These are phyloP conservation scores for Paramormyrops hopkinsi DNA, from an alignment of 2,797 vertebrate genomes.

Conservation along the genomic window DNA sequence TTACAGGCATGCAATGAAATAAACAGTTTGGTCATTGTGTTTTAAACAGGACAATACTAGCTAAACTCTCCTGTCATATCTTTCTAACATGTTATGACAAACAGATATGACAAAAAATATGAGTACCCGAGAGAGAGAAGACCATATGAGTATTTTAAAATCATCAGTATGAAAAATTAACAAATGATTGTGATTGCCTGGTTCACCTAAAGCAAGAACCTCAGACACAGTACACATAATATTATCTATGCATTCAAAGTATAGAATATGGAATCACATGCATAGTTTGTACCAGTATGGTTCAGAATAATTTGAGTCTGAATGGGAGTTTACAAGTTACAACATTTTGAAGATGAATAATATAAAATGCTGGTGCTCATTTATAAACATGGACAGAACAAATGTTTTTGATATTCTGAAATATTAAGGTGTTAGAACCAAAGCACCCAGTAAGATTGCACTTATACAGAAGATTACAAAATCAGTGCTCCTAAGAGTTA, in stretches of 20 bases:
- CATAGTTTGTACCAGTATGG: background rate
- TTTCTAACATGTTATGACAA: background rate
- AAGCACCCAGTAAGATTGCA: background rate
- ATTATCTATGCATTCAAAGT: background rate
- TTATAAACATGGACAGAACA: background rate
- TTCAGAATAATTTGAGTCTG: background rate
- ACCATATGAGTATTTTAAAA: background rate
- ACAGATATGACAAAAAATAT: background rate
- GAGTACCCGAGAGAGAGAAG: background rate
- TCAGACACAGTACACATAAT: background rate
- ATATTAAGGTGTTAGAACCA: background rate
- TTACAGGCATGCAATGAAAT: background rate
- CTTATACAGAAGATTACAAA: background rate
- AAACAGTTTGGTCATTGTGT: background rate
- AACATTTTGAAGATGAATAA: background rate
- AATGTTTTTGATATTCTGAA: background rate
- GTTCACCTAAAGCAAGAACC: background rate
- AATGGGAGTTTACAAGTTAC: background rate
- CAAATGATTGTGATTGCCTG: background rate
- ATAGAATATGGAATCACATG: background rate
- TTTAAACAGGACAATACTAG: background rate
- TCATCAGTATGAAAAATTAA: background rate
- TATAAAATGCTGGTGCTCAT: background rate
- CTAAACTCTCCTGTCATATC: background rate
- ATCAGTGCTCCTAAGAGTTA: background rate